Base-by-base conservation (phyloP, 2,888 invertebrate species). In the Netelia melanura region DNA sequence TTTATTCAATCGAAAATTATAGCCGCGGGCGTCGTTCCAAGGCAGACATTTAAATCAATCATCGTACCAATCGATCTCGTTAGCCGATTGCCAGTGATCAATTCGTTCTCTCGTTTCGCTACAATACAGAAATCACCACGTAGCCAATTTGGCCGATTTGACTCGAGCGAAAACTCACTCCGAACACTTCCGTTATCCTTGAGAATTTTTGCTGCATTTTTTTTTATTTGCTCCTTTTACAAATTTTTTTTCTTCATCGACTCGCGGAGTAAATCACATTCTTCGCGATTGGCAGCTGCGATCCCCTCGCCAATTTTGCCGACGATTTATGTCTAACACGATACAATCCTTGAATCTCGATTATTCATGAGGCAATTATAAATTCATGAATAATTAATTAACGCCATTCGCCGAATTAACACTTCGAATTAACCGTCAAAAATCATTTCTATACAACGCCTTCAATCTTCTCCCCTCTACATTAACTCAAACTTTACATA, bases 151-250 rank as follows among this genome's bases (percentile, higher is more conserved):
- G 43, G 52, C 43, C 38, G 71, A 64, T 52, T 56, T 21, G 10
- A 43, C 17, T 17, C 38, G 54, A 71, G 71, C 65, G 67, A 52
- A 72, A 71, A 61, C 65, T 25, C 11, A 8, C 17, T 43, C 1
- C 6, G 14, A 75, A 52, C 10, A 48, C 71, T 80, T 80, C 75
- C 75, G 83, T 70, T 75, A 30, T 14, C 65, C 75, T 76, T 80
- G 56, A 71, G 30, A n/a, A 11, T 64, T 68, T 64, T 67, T 77
- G 56, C 23, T 44, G 44, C 58, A 25, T 65, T 48, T 61, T 61
- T 70, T 52, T 70, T 17, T n/a, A 68, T 56, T n/a, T 70, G 0
- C 6, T 21, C 56, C 21, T n/a, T 9, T 9, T n/a, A n/a, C n/a
- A n/a, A n/a, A n/a, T n/a, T 48, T 48, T 17, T 44, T 30, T 72